Base-by-base conservation (phyloP, 1,140 invertebrate species). In the Chrysomallon squamiferum region DNA sequence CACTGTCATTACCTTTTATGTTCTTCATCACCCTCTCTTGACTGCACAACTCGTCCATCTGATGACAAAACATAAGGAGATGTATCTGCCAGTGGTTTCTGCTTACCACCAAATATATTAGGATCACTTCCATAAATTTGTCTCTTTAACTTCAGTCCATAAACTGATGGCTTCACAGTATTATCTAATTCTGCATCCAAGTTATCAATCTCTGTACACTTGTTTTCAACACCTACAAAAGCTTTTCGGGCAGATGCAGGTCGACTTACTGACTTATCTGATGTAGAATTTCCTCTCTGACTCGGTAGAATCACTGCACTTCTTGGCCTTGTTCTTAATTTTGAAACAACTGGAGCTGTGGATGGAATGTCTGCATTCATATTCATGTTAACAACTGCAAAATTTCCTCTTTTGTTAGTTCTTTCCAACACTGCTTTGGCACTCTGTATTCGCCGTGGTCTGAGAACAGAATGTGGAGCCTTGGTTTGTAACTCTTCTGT, bases 41-140 rank as follows among this genome's bases (percentile, higher is more conserved):
- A 20, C 11, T 38, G 49, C 13, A 18, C 30, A 29, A 18, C n/a
- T 22, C n/a, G n/a, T 3, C 30, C 11, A 35, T 59, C 27, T 33
- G 20, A 9, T 29, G 57, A 33, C 30, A 59, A 35, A 15, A 35
- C 57, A n/a, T 41, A 33, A 35, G 57, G 35, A 59, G 20, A 59
- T 11, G 13, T 20, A 33, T 35, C 33, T 20, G 22, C 18, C 25
- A 20, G 18, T 20, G 22, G 13, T 11, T 59, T 30, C 25, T 59
- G 22, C n/a, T 35, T 43, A 5, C 50, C 25, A 11, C 50, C 45
- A 47, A 65, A 65, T 57, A 65, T 65, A 62, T 73, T 65, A 22
- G 70, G 57, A 38, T 68, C 63, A 59, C 71, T 75, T 9, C 76
- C 76, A 72, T 61, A 76, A 29, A 78, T 56, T 35, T 74, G 71